A percentile compares a stretch with the other conserved stretches of the same genome.
phyloP scores from a whole-genome alignment of 2,888 invertebrate species.

The Hypercompe scribonia region DNA sequence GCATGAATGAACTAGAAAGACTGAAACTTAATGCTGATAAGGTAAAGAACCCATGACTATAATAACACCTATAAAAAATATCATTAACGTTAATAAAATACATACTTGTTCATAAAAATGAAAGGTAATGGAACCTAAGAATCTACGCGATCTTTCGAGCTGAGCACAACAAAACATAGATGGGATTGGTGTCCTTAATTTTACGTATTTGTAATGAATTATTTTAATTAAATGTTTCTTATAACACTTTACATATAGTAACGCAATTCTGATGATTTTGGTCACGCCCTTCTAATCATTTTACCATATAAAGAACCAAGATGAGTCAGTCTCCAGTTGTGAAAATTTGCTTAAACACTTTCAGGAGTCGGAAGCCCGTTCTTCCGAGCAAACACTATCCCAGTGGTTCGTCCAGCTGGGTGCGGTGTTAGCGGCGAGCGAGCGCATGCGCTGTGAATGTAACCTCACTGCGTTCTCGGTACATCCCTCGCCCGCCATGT shows the following conservation, averaged over 20 bases:
- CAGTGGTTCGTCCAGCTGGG: slow-evolving; percentile 89
- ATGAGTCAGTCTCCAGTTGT: background rate
- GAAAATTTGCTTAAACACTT: slow-evolving; percentile 39
- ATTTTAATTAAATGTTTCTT: background rate
- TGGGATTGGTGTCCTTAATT: background rate
- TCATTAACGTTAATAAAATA: background rate
- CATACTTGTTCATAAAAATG: background rate
- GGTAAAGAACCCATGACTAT: slow-evolving; percentile 56
- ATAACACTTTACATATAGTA: background rate
- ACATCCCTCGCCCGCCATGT: slow-evolving; percentile 88
- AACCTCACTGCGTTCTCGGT: slow-evolving; percentile 91
- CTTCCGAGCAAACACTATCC: slow-evolving; percentile 83
- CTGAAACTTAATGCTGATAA: slow-evolving; percentile 86
- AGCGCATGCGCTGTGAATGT: slow-evolving; percentile 89
- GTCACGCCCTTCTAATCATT: background rate
- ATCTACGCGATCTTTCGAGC: background rate
- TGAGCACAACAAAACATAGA: background rate
- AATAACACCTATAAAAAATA: too few relatives aligned
- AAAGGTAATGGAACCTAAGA: background rate
- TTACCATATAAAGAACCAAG: background rate
- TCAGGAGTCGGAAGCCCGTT: slow-evolving; percentile 85
- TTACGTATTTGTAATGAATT: background rate
- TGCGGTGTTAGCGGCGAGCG: slow-evolving; percentile 85
- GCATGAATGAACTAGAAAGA: slow-evolving; percentile 91
- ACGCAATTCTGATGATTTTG: background rate